phyloP scores from a whole-genome alignment of 2,888 invertebrate genomes.

The Papilio elwesi region DNA sequence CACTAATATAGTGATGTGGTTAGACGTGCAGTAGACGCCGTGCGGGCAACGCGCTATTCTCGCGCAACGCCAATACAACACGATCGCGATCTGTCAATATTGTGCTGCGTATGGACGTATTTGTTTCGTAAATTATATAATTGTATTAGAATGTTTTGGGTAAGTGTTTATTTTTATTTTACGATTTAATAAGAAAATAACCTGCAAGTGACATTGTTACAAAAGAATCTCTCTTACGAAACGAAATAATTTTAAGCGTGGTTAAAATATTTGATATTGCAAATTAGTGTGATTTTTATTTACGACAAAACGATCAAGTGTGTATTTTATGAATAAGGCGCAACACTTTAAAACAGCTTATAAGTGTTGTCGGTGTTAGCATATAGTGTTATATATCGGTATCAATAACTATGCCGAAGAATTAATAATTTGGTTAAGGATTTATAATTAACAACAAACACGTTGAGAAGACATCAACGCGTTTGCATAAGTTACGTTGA shows the following conservation, averaged over 20 bases:
- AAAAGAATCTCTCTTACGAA: not conserved
- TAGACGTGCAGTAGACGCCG: slow-evolving; percentile 71
- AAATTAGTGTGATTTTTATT: too few species aligned
- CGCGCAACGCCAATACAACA: slow-evolving; percentile 44
- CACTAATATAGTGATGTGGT: slow-evolving; percentile 30
- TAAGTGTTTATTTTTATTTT: slow-evolving; percentile 45
- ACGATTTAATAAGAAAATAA: not conserved
- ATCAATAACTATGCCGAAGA: too few species aligned
- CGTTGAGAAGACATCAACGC: slow-evolving; percentile 53
- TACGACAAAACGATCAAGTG: too few species aligned
- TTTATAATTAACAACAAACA: not conserved
- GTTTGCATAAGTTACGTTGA: slow-evolving; percentile 5
- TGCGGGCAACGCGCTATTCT: slow-evolving; percentile 60
- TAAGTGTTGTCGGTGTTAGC: too few species aligned
- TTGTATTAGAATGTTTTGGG: slow-evolving; percentile 48
- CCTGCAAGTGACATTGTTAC: not conserved
- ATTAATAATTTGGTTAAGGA: too few species aligned
- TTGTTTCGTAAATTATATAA: slow-evolving; percentile 31
- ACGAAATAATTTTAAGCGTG: not conserved
- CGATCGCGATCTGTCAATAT: slow-evolving; percentile 16
- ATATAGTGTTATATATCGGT: too few species aligned
- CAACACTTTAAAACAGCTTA: too few species aligned
- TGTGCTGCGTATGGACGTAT: slow-evolving; percentile 36
- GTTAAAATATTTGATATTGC: too few species aligned
- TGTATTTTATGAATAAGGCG: too few species aligned